These are phyloP conservation scores for Sebastes baramenuke DNA, from an alignment of 2,797 vertebrate species.

Conservation along the genomic window DNA sequence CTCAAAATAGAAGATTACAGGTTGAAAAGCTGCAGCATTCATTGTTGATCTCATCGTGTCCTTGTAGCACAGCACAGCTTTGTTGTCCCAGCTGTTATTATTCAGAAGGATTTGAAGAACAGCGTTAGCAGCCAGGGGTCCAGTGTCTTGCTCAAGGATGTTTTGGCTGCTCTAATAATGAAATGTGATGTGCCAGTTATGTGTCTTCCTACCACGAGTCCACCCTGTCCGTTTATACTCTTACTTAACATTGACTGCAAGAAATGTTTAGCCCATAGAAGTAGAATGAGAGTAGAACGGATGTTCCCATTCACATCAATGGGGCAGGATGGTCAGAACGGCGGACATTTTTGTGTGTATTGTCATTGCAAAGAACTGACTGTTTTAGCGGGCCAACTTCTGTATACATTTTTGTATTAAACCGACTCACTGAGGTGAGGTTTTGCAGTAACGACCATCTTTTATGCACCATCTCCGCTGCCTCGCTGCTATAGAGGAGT, in stretches of 20 bases:
- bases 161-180: constrained; percentile 54
- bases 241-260: constrained; percentile 9
- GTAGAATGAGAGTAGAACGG: background rate
- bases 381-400: background rate
- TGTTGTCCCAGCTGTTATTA: constrained; percentile 41
- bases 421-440: no score
- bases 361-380: no score
- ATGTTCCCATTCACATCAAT: background rate
- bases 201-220: constrained; percentile 22
- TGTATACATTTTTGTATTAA: no score
- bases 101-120: constrained; percentile 41
- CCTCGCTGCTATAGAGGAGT: no score
- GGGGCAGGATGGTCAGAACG: background rate
- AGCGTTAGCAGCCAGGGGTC: constrained; percentile 34
- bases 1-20: background rate
- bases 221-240: constrained; percentile 22
- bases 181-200: constrained; percentile 46
- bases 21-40: constrained; percentile 8
- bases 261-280: background rate
- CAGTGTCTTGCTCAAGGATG: constrained; percentile 56
- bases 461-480: no score
- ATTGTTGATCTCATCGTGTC: background rate
- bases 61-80: constrained; percentile 15
- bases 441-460: no score
- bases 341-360: background rate